A percentile compares a stretch with the other conserved stretches of the same genome.
Evolutionary conservation across 2,797 vertebrate genomes (phyloP).

Genomic region (Tympanoctomys barrerae): DNA sequence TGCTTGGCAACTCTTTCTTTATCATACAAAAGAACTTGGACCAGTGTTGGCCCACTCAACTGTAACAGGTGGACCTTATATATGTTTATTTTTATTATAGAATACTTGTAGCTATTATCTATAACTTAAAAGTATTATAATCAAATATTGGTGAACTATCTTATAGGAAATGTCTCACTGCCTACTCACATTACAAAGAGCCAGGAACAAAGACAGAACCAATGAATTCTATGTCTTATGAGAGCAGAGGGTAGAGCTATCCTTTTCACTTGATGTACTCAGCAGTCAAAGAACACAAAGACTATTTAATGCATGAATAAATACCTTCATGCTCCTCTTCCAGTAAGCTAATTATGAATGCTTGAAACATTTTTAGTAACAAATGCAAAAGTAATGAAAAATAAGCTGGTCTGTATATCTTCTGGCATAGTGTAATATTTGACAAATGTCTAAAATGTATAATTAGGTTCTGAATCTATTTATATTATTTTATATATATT

Average conservation of each 20-base stretch:
- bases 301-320: background rate
- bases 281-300: background rate
- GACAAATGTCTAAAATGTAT: slow-evolving; percentile 4
- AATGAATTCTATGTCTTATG: background rate
- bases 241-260: background rate
- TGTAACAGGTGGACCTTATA: background rate
- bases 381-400: background rate
- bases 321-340: background rate
- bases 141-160: background rate
- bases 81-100: background rate
- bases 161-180: background rate
- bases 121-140: background rate
- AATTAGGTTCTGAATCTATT: background rate
- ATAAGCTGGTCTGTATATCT: background rate
- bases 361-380: background rate
- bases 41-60: background rate
- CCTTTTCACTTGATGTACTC: background rate
- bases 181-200: background rate
- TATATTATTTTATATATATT: too few relatives aligned
- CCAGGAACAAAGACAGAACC: background rate
- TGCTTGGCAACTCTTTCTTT: too few relatives aligned
- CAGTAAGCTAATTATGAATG: background rate
- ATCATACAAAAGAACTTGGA: too few relatives aligned
- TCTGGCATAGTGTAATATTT: background rate
- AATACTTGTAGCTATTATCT: background rate